These are phyloP conservation scores for Odobenus rosmarus DNA, from an alignment of 2,113 vertebrate species.

Conservation along the genomic window DNA sequence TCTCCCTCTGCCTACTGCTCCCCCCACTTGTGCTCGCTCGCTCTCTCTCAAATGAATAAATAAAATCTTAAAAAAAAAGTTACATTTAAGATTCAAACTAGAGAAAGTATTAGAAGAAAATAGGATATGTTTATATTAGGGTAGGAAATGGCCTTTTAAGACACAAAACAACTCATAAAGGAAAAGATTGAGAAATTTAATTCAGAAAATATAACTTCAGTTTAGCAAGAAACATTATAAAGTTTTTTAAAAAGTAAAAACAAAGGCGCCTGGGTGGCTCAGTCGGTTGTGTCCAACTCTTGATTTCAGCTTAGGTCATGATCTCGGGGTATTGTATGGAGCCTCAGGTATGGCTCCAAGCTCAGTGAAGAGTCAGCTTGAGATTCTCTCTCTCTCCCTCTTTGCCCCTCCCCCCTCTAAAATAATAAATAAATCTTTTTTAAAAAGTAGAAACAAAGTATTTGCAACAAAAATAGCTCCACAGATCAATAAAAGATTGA, in stretches of 20 bases:
- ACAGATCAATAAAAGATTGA: constrained; percentile 5
- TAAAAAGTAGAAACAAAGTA: not conserved
- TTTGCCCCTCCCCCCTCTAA: too few species aligned
- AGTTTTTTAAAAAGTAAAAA: not conserved
- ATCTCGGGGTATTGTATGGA: too few species aligned
- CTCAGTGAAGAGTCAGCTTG: too few species aligned
- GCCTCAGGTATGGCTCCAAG: too few species aligned
- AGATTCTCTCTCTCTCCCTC: too few species aligned
- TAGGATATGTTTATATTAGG: not conserved
- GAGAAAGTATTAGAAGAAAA: constrained; percentile 27
- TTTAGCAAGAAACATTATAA: constrained; percentile 20
- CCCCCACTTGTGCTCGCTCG: too few species aligned
- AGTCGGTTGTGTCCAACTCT: not conserved
- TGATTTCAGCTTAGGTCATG: too few species aligned
- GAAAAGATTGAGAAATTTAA: constrained; percentile 31
- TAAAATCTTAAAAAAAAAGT: not conserved
- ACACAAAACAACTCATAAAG: not conserved
- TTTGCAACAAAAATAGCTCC: not conserved
- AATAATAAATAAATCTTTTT: not conserved
- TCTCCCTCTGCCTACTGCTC: too few species aligned
- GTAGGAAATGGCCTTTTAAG: constrained; percentile 29
- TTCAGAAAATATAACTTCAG: not conserved
- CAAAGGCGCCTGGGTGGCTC: not conserved
- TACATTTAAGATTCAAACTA: constrained; percentile 15
- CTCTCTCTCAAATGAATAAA: too few species aligned